Conservation (phyloP, 2,113 vertebrate genomes). For the Heptranchias perlo region DNA sequence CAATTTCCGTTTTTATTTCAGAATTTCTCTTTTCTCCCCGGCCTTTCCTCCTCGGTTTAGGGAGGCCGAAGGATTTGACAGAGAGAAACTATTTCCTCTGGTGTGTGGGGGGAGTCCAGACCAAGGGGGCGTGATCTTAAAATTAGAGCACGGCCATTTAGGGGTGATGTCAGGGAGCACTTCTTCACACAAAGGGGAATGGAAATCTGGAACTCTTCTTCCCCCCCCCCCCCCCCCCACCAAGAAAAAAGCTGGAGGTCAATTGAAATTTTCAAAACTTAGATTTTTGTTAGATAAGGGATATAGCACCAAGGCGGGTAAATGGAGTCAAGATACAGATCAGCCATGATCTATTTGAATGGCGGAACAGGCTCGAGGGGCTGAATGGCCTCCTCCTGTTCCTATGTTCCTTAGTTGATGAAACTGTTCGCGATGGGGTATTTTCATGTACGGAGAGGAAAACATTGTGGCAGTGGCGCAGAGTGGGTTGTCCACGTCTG, state of each 20-base stretch:
- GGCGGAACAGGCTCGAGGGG: background rate
- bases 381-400: background rate
- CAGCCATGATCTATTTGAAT: background rate
- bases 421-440: background rate
- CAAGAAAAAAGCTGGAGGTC: too few relatives aligned
- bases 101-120: too few relatives aligned
- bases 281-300: too few relatives aligned
- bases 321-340: background rate
- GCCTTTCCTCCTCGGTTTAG: background rate
- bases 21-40: background rate
- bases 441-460: background rate
- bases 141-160: too few relatives aligned
- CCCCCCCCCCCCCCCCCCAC: too few relatives aligned
- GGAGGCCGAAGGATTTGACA: background rate
- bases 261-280: too few relatives aligned
- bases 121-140: too few relatives aligned
- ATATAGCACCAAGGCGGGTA: background rate
- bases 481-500: background rate
- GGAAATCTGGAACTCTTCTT: too few relatives aligned
- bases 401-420: background rate
- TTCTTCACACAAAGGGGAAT: too few relatives aligned
- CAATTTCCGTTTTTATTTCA: background rate
- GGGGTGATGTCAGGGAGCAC: too few relatives aligned
- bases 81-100: background rate
- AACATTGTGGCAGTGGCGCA: background rate